phyloP scores from a whole-genome alignment of 2,113 vertebrate genomes.

The Origma solitaria region DNA sequence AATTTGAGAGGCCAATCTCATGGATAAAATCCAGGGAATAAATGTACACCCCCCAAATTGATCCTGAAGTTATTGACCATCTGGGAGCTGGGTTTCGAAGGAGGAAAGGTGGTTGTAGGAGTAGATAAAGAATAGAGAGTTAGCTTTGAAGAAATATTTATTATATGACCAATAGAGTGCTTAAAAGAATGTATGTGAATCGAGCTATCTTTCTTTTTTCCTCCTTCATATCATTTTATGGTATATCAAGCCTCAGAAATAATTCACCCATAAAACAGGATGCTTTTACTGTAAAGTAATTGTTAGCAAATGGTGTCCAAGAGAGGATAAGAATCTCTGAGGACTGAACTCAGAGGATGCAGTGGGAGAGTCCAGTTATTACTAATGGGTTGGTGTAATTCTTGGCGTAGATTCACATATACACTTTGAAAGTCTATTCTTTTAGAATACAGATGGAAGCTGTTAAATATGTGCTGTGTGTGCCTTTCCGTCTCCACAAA shows the following conservation, averaged over 20 bases:
- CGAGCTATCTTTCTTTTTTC: neutral
- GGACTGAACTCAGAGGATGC: slow-evolving; percentile 8
- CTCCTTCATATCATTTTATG: neutral
- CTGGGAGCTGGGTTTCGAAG: neutral
- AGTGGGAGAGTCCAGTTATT: slow-evolving; percentile 27
- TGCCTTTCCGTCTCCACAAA: neutral
- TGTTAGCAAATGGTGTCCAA: slow-evolving; percentile 46
- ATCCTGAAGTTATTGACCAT: slow-evolving; percentile 9
- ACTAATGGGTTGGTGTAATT: slow-evolving; percentile 45
- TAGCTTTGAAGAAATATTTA: neutral
- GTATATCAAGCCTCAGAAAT: neutral
- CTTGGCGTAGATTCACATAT: slow-evolving; percentile 31
- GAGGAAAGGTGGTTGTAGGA: neutral
- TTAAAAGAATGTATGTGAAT: neutral
- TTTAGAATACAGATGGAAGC: slow-evolving; percentile 46
- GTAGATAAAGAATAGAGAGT: neutral
- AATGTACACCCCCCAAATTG: neutral
- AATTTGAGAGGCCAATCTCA: slow-evolving; percentile 23
- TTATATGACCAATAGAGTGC: neutral
- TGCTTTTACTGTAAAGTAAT: slow-evolving; percentile 47
- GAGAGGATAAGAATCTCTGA: slow-evolving; percentile 43
- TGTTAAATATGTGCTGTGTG: slow-evolving; percentile 36
- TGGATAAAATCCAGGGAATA: slow-evolving; percentile 31
- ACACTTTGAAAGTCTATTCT: slow-evolving; percentile 36
- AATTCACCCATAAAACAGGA: slow-evolving; percentile 20